Percentiles rank a stretch among this genome's conserved stretches.
Conservation (phyloP, 2,113 vertebrate genomes). For the Callaeas wilsoni region DNA sequence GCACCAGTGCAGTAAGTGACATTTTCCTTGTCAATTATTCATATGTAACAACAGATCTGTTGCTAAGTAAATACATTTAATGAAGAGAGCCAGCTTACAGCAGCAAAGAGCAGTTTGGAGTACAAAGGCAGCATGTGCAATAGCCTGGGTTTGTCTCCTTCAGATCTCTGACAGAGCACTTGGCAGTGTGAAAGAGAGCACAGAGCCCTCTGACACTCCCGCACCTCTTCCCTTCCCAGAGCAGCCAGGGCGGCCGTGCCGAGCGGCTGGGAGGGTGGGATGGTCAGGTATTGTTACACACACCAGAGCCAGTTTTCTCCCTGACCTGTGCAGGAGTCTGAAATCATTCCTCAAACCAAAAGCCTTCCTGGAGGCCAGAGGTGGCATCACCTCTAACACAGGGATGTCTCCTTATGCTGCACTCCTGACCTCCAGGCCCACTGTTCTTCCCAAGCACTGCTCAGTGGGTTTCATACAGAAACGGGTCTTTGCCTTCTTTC, state of each 20-base stretch:
- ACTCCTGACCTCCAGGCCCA: background rate
- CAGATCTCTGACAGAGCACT: background rate
- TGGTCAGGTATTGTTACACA: background rate
- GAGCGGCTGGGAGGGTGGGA: background rate
- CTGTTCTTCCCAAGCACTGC: background rate
- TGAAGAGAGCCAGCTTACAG: background rate
- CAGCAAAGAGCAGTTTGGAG: background rate
- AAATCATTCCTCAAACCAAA: background rate
- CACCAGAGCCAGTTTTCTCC: background rate
- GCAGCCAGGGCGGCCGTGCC: background rate
- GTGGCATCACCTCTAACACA: background rate
- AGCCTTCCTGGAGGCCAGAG: background rate
- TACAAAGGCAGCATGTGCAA: background rate
- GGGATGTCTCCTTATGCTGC: background rate
- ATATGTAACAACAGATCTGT: background rate
- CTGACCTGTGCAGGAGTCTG: background rate
- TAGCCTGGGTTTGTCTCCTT: background rate
- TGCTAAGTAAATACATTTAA: background rate
- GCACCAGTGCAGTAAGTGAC: background rate
- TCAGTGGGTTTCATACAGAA: background rate
- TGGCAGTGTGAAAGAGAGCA: background rate
- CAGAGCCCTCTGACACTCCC: background rate
- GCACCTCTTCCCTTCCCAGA: background rate
- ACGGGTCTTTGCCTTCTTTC: background rate
- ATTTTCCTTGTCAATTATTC: conserved; percentile 6